Conservation (phyloP, 2,797 vertebrate genomes). For the Coranthus polyacanthus region DNA sequence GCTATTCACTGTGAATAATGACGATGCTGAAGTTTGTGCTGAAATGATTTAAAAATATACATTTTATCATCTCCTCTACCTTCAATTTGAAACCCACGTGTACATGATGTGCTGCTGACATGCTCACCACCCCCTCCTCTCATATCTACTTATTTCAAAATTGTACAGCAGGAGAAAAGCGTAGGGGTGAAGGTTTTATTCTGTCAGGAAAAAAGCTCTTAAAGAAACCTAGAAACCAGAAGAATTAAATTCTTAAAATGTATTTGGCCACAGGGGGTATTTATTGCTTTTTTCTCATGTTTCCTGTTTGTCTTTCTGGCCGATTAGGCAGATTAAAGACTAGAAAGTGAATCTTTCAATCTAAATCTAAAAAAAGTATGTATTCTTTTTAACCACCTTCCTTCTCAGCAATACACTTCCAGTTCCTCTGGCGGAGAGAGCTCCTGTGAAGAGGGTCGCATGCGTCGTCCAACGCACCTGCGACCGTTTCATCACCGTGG, state of each 20-base stretch:
- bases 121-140: constrained; percentile 13
- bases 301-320: constrained; percentile 14
- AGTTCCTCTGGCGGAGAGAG: constrained; percentile 99
- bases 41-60: not conserved
- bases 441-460: constrained; percentile 97
- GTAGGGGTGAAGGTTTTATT: not conserved
- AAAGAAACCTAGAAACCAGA: not conserved
- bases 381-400: constrained; percentile 26
- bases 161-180: constrained; percentile 7
- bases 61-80: not conserved
- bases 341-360: constrained; percentile 8
- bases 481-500: constrained; percentile 93
- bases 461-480: constrained; percentile 97
- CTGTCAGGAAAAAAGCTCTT: constrained; percentile 4
- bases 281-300: constrained; percentile 11
- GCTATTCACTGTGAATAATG: constrained; percentile 10
- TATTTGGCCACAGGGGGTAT: not conserved
- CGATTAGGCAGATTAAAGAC: constrained; percentile 48
- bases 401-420: constrained; percentile 92
- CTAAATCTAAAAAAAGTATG: constrained; percentile 42
- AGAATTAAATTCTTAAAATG: constrained; percentile 15
- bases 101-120: not conserved
- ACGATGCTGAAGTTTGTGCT: not conserved
- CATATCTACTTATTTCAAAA: constrained; percentile 11
- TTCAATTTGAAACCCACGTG: constrained; percentile 10